Evolutionary conservation across 2,888 invertebrate genomes (phyloP).

Genomic region (Heliconius sara): DNA sequence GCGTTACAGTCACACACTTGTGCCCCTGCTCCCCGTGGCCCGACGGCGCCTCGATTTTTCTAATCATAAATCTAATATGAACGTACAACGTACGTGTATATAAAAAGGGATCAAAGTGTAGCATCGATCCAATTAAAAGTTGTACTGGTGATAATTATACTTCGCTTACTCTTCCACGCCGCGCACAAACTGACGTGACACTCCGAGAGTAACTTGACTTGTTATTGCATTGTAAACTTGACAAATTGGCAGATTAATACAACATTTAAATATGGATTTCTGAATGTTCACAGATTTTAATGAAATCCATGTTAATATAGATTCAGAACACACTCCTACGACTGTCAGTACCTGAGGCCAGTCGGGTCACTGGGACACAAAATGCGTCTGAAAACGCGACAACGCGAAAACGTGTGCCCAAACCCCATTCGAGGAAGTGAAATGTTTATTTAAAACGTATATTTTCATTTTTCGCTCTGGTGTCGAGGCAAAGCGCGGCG

Average conservation of each 20-base stretch:
- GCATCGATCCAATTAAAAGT: conserved; percentile 70
- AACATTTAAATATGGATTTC: neutral
- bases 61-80: neutral
- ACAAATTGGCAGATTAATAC: neutral
- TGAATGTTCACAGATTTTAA: neutral
- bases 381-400: too few relatives aligned
- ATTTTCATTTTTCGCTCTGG: too few relatives aligned
- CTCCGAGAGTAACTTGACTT: conserved; percentile 25
- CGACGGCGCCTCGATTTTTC: too few relatives aligned
- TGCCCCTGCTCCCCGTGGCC: too few relatives aligned
- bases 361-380: too few relatives aligned
- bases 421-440: too few relatives aligned
- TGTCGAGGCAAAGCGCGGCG: too few relatives aligned
- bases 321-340: neutral
- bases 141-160: conserved; percentile 36
- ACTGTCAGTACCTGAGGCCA: too few relatives aligned
- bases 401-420: too few relatives aligned
- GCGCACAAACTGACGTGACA: conserved; percentile 25
- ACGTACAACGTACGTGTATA: neutral
- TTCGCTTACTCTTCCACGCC: conserved; percentile 31
- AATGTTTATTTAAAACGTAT: too few relatives aligned
- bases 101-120: conserved; percentile 44
- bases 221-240: conserved; percentile 19
- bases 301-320: neutral
- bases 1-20: too few relatives aligned